Percentiles rank a stretch among this genome's conserved stretches.
These are phyloP conservation scores for Lepilemur ruficaudatus DNA, from an alignment of 2,797 vertebrate genomes.

Conservation along the genomic window DNA sequence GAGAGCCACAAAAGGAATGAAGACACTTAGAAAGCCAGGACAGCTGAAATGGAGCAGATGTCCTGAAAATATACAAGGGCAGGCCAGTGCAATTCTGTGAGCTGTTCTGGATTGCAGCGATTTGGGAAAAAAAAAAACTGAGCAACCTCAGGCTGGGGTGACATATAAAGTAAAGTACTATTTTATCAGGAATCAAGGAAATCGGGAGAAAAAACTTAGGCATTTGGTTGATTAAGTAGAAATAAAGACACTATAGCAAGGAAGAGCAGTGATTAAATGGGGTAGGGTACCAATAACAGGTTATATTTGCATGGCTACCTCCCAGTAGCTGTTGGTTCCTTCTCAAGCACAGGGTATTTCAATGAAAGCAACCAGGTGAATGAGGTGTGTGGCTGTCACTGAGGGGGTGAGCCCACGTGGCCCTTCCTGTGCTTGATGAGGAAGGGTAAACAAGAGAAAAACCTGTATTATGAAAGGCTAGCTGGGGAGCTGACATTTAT, in stretches of 20 bases:
- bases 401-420: neutral
- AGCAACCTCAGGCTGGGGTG: neutral
- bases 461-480: neutral
- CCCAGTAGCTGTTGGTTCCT: neutral
- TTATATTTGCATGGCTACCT: neutral
- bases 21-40: constrained; percentile 68
- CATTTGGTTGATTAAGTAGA: neutral
- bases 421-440: neutral
- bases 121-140: neutral
- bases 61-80: neutral
- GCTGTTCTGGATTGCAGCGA: neutral
- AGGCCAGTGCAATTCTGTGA: neutral
- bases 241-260: neutral
- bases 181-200: neutral
- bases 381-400: neutral
- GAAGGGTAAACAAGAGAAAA: neutral
- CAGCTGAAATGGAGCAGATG: neutral
- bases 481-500: neutral
- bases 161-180: neutral
- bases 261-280: neutral
- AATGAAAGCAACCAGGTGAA: neutral
- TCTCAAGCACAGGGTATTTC: neutral
- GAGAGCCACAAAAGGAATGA: constrained; percentile 77
- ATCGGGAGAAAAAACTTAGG: neutral
- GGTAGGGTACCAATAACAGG: neutral